phyloP scores from a whole-genome alignment of 2,888 invertebrate genomes.

The Odontomyia ornata region DNA sequence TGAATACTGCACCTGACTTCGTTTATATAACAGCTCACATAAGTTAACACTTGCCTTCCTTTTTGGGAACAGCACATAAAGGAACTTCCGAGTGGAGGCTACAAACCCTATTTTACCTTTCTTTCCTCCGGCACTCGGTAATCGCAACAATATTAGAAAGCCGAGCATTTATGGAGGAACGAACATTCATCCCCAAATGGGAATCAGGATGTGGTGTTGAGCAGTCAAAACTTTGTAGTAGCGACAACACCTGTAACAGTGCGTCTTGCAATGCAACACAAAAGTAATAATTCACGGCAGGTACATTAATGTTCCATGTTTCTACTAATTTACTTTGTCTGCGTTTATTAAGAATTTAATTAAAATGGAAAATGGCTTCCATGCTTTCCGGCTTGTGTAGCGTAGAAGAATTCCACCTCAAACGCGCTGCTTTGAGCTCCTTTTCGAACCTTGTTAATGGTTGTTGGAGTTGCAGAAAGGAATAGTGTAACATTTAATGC shows the following conservation, averaged over 20 bases:
- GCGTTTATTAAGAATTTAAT: constrained; percentile 51
- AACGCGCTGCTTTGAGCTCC: not conserved
- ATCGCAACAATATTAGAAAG: constrained; percentile 35
- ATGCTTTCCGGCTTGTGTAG: constrained; percentile 27
- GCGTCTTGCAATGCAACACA: constrained; percentile 41
- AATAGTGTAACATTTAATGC: not conserved
- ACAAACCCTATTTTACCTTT: not conserved
- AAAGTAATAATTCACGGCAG: constrained; percentile 48
- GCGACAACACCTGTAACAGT: constrained; percentile 41
- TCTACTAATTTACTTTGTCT: constrained; percentile 50
- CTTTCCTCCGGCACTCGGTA: not conserved
- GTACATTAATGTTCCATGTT: constrained; percentile 50
- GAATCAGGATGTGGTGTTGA: not conserved
- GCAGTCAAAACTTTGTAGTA: constrained; percentile 7
- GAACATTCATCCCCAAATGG: not conserved
- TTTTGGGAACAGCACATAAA: not conserved
- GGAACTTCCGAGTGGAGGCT: not conserved
- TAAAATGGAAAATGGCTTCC: constrained; percentile 46
- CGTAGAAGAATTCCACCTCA: constrained; percentile 40
- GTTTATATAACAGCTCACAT: not conserved
- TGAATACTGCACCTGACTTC: not conserved
- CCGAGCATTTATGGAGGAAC: constrained; percentile 20
- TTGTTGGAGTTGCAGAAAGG: not conserved
- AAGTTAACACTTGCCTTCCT: constrained; percentile 12
- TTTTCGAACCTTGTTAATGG: not conserved